Base-by-base conservation (phyloP, 2,797 vertebrate genomes). In the Rousettus madagascariensis region DNA sequence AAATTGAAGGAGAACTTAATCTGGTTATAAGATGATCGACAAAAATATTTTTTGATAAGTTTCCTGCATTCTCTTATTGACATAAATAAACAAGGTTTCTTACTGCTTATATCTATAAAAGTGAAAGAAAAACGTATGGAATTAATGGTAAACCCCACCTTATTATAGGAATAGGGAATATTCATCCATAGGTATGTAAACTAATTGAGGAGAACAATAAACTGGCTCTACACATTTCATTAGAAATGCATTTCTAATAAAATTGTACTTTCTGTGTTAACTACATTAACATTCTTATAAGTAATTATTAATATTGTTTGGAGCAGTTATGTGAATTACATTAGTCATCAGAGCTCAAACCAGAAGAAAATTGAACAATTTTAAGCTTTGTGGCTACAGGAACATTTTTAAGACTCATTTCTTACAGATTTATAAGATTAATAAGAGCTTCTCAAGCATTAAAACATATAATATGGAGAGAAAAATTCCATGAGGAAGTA, bases 221-320 rank as follows among this genome's bases (percentile, higher is more conserved):
- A 68, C 22, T 85, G 77, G 17, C 28, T 22, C 78, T 83, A 17
- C 75, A 24, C 13, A 49, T 83, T 90, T 95, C 82, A 79, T 86
- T 74, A 92, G 38, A 86, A 93, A 94, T 91, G 8, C 15, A 88
- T 83, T 86, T 90, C 20, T 7, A 75, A 49, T 51, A 38, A 75
- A 83, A 78, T 46, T 94, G 1, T 59, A 30, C 57, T 78, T 75
- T 63, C 36, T 8, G 8, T 75, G 33, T 93, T 90, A 93, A 78
- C 51, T 68, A 9, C 41, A 87, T 91, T 87, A 96, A 80, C 49
- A 53, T 87, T 86, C 38, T 95, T 82, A 61, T 87, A 75, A 72
- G 79, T 87, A 89, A 63, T 75, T 85, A 36, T 86, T 92, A 92
- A 72, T 96, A 38, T 80, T 85, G 43, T 93, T 88, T 92, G 66